Evolutionary conservation across 2,113 vertebrate genomes (phyloP), one percentile per base, ranked within the genome.

Genomic region (Corythornis madagascariensis): DNA sequence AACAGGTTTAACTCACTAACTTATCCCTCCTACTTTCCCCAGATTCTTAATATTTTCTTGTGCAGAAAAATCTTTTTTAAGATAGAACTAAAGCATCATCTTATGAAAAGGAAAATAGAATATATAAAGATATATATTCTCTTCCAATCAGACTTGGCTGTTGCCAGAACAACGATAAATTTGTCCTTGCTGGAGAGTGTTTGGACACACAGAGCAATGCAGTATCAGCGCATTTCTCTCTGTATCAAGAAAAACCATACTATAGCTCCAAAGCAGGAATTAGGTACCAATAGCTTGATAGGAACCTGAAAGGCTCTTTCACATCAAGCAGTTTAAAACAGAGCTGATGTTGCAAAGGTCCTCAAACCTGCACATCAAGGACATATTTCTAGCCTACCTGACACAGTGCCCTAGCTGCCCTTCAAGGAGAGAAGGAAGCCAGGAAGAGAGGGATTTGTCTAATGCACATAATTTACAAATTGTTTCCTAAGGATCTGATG

Each of bases 321-420:
- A 70, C 16, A 31, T 61, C 31, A 59, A 52, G 40, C 7, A 22
- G 8, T 71, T 89, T 86, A 43, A 81, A 77, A 85, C 9, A 45
- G 2, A 74, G n/a, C 21, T 53, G n/a, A 48, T 48, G 29, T 43
- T 60, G 52, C 45, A 55, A 35, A 74, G n/a, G 6, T 35, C 13
- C 35, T 67, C 20, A 52, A 40, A 83, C 50, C 35, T 56, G 31
- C 13, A 35, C 0, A 2, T 28, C 1, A 1, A 56, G 17, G 40
- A 52, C 19, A 61, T 40, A 40, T 14, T 35, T 50, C 15, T 65
- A 72, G 35, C 21, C 14, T 66, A 10, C 42, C 43, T 13, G 31
- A 52, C 38, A 40, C 11, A 52, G 25, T 45, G 63, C 26, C 73
- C 29, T n/a, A 47, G 15, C 28, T 64, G 66, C 24, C 29, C 18